These are phyloP conservation scores for Cliona cf. orientalis DNA, from an alignment of 37 sponge, comb jelly and placozoan species.

Conservation along the genomic window DNA sequence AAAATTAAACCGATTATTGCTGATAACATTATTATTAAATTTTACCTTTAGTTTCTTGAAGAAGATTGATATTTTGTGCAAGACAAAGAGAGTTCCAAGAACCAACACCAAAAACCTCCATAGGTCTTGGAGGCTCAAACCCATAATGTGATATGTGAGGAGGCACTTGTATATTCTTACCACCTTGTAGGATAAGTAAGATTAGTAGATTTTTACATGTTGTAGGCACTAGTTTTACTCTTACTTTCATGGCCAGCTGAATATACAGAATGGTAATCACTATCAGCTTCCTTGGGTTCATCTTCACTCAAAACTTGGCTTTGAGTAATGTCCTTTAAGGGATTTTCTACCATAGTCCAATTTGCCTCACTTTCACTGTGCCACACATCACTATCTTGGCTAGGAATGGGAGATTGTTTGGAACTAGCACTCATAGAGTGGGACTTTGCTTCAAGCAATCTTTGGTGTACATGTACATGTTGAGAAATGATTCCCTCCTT, in stretches of 20 bases:
- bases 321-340: neutral
- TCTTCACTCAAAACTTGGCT: slow-evolving; percentile 39
- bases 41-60: neutral
- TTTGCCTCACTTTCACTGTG: slow-evolving; percentile 71
- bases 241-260: too few species aligned
- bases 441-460: too few species aligned
- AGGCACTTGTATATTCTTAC: too few species aligned
- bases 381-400: slow-evolving; percentile 48
- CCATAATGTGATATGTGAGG: too few species aligned
- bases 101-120: slow-evolving; percentile 26
- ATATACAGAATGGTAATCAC: too few species aligned
- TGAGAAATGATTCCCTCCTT: too few species aligned
- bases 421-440: neutral
- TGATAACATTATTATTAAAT: neutral
- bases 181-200: too few species aligned
- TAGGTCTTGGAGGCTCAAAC: slow-evolving; percentile 35
- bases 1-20: neutral
- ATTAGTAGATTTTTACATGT: too few species aligned
- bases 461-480: too few species aligned
- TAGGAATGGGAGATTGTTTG: neutral
- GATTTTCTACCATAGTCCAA: slow-evolving; percentile 41
- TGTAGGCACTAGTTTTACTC: too few species aligned
- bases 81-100: slow-evolving; percentile 66
- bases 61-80: slow-evolving; percentile 19
- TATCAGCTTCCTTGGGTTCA: neutral